Percentiles rank a stretch among this genome's conserved stretches.
phyloP scores from a whole-genome alignment of 2,797 vertebrate genomes.

The Hafferia zeledoni region DNA sequence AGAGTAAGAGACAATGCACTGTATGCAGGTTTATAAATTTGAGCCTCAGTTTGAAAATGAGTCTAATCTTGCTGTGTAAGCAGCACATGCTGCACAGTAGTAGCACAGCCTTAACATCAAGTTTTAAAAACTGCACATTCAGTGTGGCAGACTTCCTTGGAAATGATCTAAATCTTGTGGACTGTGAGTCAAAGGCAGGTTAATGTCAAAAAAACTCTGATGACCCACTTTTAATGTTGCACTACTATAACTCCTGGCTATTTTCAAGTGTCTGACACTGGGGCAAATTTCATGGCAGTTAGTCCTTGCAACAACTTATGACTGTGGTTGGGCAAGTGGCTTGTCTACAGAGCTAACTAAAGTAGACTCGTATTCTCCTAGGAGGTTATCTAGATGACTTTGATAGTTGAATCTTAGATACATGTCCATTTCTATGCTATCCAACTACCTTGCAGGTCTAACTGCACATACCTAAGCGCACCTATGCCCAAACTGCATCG shows the following conservation, averaged over 20 bases:
- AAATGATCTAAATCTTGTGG: not conserved
- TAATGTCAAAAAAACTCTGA: not conserved
- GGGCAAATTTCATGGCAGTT: not conserved
- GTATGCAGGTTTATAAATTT: not conserved
- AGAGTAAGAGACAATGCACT: not conserved
- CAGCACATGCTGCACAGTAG: not conserved
- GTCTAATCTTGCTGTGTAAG: slow-evolving; percentile 1
- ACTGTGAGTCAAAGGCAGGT: slow-evolving; percentile 1
- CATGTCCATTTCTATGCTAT: not conserved
- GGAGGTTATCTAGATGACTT: not conserved
- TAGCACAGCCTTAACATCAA: not conserved
- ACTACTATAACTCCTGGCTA: not conserved
- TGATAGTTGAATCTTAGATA: not conserved
- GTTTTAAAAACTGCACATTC: not conserved
- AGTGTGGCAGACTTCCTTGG: not conserved
- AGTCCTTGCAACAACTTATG: not conserved
- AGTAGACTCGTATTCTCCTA: not conserved
- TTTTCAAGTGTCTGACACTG: not conserved
- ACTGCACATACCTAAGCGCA: not conserved
- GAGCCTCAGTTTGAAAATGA: slow-evolving; percentile 13
- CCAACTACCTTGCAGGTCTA: not conserved
- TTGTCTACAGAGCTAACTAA: not conserved
- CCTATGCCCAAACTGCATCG: not conserved
- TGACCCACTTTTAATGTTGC: not conserved
- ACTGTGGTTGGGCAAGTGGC: not conserved